Conservation (phyloP, 2,113 vertebrate species). For the Collichthys lucidus region DNA sequence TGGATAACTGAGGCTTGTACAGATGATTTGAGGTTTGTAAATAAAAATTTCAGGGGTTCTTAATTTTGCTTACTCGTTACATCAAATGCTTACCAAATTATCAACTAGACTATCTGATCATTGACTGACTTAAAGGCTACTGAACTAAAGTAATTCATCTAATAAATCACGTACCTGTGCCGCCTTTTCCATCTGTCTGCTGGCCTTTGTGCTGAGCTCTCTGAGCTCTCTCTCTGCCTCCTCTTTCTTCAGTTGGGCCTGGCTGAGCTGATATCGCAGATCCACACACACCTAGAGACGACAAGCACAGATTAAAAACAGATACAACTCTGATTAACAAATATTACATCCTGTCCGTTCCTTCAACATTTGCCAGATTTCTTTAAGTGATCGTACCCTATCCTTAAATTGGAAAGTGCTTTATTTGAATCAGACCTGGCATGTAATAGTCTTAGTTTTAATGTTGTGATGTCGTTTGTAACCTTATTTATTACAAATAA, state of each 20-base stretch:
- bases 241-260: conserved; percentile 91
- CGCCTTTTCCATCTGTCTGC: conserved; percentile 88
- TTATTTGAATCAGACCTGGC: neutral
- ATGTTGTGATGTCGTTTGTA: neutral
- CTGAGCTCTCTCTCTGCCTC: conserved; percentile 92
- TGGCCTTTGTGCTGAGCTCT: conserved; percentile 88
- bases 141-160: neutral
- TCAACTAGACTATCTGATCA: neutral
- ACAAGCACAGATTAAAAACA: conserved; percentile 12
- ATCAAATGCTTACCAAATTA: neutral
- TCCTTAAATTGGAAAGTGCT: neutral
- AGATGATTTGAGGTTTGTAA: neutral
- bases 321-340: neutral
- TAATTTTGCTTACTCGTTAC: neutral
- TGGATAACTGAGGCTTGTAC: neutral
- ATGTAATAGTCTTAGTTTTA: neutral
- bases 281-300: conserved; percentile 90
- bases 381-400: neutral
- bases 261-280: conserved; percentile 90
- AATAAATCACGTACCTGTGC: conserved; percentile 86
- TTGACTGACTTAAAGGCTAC: neutral
- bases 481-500: neutral
- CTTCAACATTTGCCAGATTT: neutral
- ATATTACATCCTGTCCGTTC: neutral
- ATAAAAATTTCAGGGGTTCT: neutral